A percentile compares a stretch with the other conserved stretches of the same genome.
Conservation (phyloP, 1,140 invertebrate species). For the Zophobas morio region DNA sequence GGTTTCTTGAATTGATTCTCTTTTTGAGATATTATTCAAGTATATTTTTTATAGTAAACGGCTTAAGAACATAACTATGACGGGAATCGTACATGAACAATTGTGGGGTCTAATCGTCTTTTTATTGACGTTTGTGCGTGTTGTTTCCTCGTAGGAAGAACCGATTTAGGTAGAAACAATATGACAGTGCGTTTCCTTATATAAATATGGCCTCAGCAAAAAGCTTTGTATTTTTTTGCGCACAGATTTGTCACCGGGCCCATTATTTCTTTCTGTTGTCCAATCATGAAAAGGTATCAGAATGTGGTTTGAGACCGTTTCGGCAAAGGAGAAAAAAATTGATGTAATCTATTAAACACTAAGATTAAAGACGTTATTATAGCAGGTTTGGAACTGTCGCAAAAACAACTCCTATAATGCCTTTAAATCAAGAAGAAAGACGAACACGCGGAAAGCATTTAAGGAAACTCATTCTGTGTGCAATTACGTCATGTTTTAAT, state of each 20-base stretch:
- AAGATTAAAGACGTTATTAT: slow-evolving; percentile 43
- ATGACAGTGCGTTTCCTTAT: neutral
- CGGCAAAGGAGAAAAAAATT: slow-evolving; percentile 22
- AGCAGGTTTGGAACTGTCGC: slow-evolving; percentile 29
- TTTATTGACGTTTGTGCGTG: too few relatives aligned
- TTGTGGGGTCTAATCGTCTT: too few relatives aligned
- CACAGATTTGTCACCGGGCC: slow-evolving; percentile 16
- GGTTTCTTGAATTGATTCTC: too few relatives aligned
- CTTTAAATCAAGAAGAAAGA: slow-evolving; percentile 31
- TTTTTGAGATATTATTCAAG: too few relatives aligned
- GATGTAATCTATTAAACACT: slow-evolving; percentile 42
- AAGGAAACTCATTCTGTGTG: slow-evolving; percentile 35
- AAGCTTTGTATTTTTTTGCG: slow-evolving; percentile 23
- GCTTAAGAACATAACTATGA: too few relatives aligned
- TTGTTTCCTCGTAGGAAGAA: too few relatives aligned
- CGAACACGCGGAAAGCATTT: slow-evolving; percentile 24
- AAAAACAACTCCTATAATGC: slow-evolving; percentile 35
- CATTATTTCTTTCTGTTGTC: slow-evolving; percentile 37
- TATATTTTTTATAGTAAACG: too few relatives aligned
- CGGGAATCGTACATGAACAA: too few relatives aligned
- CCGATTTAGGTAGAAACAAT: neutral
- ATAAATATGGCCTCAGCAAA: slow-evolving; percentile 23
- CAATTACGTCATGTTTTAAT: slow-evolving; percentile 38
- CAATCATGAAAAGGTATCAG: slow-evolving; percentile 36
- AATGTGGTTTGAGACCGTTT: slow-evolving; percentile 36